These are phyloP conservation scores for Brachypodius melanocephalos DNA, from an alignment of 2,113 vertebrate species.

Conservation along the genomic window DNA sequence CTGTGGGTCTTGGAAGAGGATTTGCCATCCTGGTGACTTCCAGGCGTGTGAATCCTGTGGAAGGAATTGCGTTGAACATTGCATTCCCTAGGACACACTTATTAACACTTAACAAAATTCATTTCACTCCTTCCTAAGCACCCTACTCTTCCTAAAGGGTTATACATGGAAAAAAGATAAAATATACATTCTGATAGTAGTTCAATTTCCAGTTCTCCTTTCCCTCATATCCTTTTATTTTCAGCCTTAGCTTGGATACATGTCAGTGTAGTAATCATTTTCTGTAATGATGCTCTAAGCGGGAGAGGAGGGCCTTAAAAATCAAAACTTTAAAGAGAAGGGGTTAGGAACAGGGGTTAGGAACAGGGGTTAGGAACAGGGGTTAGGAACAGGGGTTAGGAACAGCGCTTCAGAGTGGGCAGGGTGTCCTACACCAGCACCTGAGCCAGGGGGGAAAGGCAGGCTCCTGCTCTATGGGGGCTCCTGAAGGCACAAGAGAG, in stretches of 20 bases:
- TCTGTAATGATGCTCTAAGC: background rate
- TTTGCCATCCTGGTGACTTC: background rate
- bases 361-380: fast-evolving
- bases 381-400: background rate
- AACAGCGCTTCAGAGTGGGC: fast-evolving
- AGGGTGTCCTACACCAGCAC: background rate
- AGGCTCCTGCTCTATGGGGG: background rate
- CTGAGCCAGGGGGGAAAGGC: background rate
- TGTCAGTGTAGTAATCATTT: background rate
- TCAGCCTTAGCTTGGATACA: background rate
- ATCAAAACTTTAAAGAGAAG: background rate
- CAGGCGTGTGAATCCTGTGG: background rate
- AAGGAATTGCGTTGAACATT: fast-evolving
- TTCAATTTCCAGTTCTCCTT: background rate
- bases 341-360: background rate
- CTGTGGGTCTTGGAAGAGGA: no score
- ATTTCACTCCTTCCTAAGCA: background rate
- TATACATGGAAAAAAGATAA: background rate
- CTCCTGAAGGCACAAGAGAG: background rate
- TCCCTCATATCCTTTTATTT: background rate
- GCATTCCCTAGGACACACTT: background rate
- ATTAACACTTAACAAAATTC: background rate
- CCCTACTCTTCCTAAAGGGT: background rate
- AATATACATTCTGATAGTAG: background rate
- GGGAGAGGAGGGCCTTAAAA: background rate